Conservation (phyloP, 2,888 invertebrate species). For the Xestia ashworthii region DNA sequence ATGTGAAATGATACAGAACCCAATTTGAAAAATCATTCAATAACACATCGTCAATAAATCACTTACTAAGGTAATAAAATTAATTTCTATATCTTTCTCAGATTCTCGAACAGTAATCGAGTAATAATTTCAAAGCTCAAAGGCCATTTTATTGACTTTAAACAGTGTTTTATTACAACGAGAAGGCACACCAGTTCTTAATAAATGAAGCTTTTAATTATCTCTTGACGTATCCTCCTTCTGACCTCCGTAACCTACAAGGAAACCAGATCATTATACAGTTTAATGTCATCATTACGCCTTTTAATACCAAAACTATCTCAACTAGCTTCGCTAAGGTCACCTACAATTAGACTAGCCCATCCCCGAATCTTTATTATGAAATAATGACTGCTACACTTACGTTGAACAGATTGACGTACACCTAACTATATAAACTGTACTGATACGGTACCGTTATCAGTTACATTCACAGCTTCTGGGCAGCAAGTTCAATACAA, state of each 20-base stretch:
- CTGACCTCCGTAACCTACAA: slow-evolving; percentile 34
- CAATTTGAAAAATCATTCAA: not conserved
- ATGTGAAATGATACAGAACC: not conserved
- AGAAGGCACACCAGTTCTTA: not conserved
- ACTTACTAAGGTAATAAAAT: not conserved
- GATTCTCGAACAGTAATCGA: not conserved
- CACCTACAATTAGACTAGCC: slow-evolving; percentile 77
- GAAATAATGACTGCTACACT: slow-evolving; percentile 80
- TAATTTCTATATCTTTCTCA: not conserved
- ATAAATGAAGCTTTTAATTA: not conserved
- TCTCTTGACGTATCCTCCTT: not conserved
- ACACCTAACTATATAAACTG: slow-evolving; percentile 84
- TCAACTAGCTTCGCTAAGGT: slow-evolving; percentile 32
- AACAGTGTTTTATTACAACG: not conserved
- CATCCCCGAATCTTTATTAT: slow-evolving; percentile 80
- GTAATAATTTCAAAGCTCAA: no score
- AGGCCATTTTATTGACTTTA: not conserved
- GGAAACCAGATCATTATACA: slow-evolving; percentile 39
- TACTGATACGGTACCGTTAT: slow-evolving; percentile 77
- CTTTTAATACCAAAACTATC: slow-evolving; percentile 32
- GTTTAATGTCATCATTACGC: slow-evolving; percentile 37
- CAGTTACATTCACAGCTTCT: slow-evolving; percentile 78
- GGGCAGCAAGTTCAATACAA: slow-evolving; percentile 64
- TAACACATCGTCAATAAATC: not conserved
- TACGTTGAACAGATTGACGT: slow-evolving; percentile 81